Base-by-base conservation (phyloP, 2,888 invertebrate genomes). In the Philereme transversata region DNA sequence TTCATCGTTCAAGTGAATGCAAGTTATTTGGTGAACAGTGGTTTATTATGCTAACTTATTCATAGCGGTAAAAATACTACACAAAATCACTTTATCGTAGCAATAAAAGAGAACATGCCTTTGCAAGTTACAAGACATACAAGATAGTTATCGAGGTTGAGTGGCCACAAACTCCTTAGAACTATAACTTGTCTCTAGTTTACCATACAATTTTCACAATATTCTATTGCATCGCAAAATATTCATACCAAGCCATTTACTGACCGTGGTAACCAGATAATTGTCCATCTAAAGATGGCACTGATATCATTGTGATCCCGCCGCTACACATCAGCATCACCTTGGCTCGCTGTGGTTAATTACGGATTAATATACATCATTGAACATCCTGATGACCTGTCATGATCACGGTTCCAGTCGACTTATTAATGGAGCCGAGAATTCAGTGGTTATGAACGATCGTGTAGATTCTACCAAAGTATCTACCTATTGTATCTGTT, bases 301-400 rank as follows among this genome's bases (percentile, higher is more conserved):
- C 51, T 52, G 70, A 70, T 70, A 70, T 56, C 65, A 70, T 70
- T 70, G 65, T 70, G 52, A 56, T 52, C 57, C 54, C 41, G 56
- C 51, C 47, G 44, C 51, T 51, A 49, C 61, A 40, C 61, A 59
- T 61, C 57, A 60, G 49, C 60, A 44, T 63, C 55, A 57, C 64
- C 65, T 65, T 67, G 62, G 34, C 41, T 59, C 43, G 49, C 56
- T 56, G 48, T 47, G 51, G 34, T 53, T 65, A 58, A 65, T 65
- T 54, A 55, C 49, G 36, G 55, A 60, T 64, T 51, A 53, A 48
- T 69, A 49, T 62, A 64, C 60, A 56, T 60, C 60, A 67, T 51
- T 56, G 55, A 51, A 11, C 54, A 57, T 54, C 59, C 55, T 56
- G 59, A 11, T 48, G 58, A 54, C 46, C 51, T 51, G 43, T 22